Percentiles rank a stretch among this genome's conserved stretches.
Evolutionary conservation across 2,113 vertebrate species (phyloP).

Genomic region (Corythornis cristatus): DNA sequence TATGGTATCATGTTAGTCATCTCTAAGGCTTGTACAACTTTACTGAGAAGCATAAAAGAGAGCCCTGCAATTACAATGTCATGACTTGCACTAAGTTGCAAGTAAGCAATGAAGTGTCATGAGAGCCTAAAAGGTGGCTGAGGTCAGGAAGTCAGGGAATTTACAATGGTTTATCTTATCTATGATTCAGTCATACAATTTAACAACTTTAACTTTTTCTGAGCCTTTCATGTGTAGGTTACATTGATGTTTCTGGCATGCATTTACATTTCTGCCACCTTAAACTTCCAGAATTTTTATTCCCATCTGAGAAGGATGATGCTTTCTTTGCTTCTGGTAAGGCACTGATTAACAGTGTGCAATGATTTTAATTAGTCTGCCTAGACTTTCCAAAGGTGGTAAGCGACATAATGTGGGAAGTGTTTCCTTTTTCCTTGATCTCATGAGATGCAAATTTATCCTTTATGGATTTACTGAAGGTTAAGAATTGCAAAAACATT

Average conservation of each 20-base stretch:
- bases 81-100: neutral
- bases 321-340: neutral
- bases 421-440: neutral
- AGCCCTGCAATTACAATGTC: neutral
- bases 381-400: neutral
- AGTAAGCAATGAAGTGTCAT: neutral
- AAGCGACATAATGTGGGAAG: neutral
- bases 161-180: neutral
- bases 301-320: neutral
- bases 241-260: neutral
- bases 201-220: neutral
- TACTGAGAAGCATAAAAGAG: neutral
- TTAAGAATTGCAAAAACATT: neutral
- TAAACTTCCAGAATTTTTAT: neutral
- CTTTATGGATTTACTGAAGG: neutral
- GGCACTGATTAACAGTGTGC: neutral
- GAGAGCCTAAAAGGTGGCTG: neutral
- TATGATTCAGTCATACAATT: neutral
- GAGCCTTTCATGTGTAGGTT: neutral
- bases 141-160: neutral
- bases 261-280: neutral
- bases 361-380: neutral
- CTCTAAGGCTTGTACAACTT: neutral
- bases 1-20: neutral
- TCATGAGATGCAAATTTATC: neutral